phyloP scores from a whole-genome alignment of 2,888 invertebrate species.

The Watsonalla binaria region DNA sequence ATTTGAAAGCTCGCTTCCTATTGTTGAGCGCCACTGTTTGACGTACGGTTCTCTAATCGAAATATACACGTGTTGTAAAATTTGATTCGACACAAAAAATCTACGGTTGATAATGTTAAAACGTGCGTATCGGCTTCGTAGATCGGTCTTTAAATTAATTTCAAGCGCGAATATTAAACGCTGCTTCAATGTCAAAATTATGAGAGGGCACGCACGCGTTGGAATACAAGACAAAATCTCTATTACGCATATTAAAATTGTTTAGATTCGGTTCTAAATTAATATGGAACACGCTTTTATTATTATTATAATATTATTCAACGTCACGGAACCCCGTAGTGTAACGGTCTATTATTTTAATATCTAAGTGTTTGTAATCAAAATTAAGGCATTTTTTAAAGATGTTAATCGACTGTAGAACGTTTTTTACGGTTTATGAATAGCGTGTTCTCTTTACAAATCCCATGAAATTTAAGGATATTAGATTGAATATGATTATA shows the following conservation, averaged over 20 bases:
- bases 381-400: slow-evolving; percentile 12
- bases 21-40: slow-evolving; percentile 39
- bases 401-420: not conserved
- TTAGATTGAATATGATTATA: too few species aligned
- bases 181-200: slow-evolving; percentile 27
- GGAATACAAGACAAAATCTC: slow-evolving; percentile 29
- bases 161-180: slow-evolving; percentile 12
- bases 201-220: slow-evolving; percentile 30
- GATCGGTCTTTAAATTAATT: slow-evolving; percentile 6
- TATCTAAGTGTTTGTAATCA: slow-evolving; percentile 37
- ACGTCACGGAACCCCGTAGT: slow-evolving; percentile 36
- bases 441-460: not conserved
- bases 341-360: slow-evolving; percentile 44
- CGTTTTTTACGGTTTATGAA: not conserved
- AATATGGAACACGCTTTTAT: slow-evolving; percentile 29
- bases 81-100: not conserved
- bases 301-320: slow-evolving; percentile 44
- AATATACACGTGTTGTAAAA: slow-evolving; percentile 7
- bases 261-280: slow-evolving; percentile 36
- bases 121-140: not conserved
- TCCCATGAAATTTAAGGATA: not conserved
- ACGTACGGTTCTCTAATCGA: slow-evolving; percentile 31
- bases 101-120: not conserved
- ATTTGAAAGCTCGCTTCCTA: slow-evolving; percentile 30
- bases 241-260: slow-evolving; percentile 35